phyloP scores from a whole-genome alignment of 1,140 invertebrate species.

The Sarcophaga peregrina region DNA sequence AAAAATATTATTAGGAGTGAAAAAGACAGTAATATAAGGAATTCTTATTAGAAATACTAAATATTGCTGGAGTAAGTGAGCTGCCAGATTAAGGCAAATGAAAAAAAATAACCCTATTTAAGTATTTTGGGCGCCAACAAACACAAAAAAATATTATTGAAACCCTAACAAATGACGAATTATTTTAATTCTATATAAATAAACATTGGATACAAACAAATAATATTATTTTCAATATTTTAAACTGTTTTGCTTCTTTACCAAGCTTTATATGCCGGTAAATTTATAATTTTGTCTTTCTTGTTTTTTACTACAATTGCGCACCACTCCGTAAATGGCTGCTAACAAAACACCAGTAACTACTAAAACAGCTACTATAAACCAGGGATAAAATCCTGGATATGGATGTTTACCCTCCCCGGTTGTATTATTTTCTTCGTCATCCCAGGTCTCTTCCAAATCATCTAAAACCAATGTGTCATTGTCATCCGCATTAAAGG shows the following conservation, averaged over 20 bases:
- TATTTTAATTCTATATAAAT: no score
- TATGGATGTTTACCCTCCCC: conserved; percentile 25
- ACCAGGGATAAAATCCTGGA: conserved; percentile 57
- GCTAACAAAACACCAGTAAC: conserved; percentile 50
- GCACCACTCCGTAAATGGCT: conserved; percentile 51
- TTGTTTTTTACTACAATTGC: conserved; percentile 50
- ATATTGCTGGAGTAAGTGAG: neutral
- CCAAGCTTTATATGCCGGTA: neutral
- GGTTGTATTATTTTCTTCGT: neutral
- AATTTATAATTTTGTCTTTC: conserved; percentile 43
- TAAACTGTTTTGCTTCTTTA: neutral
- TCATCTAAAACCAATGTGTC: neutral
- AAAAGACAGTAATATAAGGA: neutral
- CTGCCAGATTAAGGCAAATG: neutral
- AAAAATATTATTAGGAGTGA: neutral
- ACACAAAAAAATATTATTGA: no score
- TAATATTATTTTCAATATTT: neutral
- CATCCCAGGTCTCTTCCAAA: neutral
- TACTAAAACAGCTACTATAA: conserved; percentile 53
- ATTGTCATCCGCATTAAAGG: neutral
- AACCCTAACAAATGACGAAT: no score
- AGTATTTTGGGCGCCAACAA: no score
- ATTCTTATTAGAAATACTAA: neutral
- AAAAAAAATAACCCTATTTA: neutral
- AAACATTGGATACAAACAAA: no score